Evolutionary conservation across 2,797 vertebrate species (phyloP), one percentile per base, ranked within the genome.

Genomic region (Aphelocoma californica): DNA sequence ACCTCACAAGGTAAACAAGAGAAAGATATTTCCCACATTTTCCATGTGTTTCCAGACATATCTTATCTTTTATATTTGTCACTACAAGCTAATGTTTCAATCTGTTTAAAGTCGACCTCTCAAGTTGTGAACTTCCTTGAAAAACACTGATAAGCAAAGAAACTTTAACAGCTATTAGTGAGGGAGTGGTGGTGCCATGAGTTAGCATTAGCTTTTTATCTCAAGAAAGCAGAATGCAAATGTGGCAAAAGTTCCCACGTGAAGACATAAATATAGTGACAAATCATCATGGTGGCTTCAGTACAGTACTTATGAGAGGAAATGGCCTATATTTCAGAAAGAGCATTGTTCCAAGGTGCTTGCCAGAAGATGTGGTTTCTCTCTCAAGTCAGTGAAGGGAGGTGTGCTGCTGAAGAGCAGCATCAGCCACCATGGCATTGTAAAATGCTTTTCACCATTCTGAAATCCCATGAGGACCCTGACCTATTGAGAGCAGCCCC

Each of bases 21-120:
- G 81, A 94, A 91, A 97, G 95, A 97, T 80, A 93, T 81, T 96
- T 74, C 61, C 77, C 77, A 95, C 95, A 97, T 97, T 98, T 98
- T 96, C 97, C 92, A 70, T 79, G 74, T 93, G 88, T 92, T 95
- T 97, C 92, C 94, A 97, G 94, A 97, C 93, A 89, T 96, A 97
- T 93, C 95, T 97, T 98, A 98, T 98, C 97, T 98, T 95, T 95
- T 82, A 66, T 96, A 97, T 98, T 97, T 97, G 95, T 94, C 92
- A 86, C 86, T 93, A 79, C 60, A 92, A 97, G 82, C 90, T 97
- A 96, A 96, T 93, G 93, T 97, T 98, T 98, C 94, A 96, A 65
- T 88, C 92, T 97, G 94, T 95, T 97, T 97, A 97, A 97, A 96
- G 96, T 78, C 85, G 86, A 97, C 96, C 89, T 97, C 93, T 92